These are phyloP conservation scores for Lepilemur ruficaudatus DNA, from an alignment of 2,797 vertebrate genomes.

Conservation along the genomic window DNA sequence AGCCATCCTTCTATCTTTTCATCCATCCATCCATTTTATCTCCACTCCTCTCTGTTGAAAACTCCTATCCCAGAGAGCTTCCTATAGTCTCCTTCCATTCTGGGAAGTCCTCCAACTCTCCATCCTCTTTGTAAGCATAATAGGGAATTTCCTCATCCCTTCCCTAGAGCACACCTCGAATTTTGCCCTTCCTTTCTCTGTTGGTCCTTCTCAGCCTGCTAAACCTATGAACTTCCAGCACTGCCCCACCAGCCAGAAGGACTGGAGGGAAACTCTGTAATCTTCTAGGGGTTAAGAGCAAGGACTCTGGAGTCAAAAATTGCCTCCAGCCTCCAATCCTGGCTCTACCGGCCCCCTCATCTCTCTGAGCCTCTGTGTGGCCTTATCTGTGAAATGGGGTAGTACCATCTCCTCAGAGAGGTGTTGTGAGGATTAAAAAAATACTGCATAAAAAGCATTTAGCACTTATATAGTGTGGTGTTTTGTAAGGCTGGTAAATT, in stretches of 20 bases:
- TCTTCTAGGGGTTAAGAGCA: not conserved
- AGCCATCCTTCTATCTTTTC: not conserved
- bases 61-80: not conserved
- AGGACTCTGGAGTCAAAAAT: not conserved
- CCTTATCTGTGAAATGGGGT: not conserved
- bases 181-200: not conserved
- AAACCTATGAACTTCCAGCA: not conserved
- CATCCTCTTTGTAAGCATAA: not conserved
- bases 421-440: not conserved
- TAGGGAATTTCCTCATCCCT: not conserved
- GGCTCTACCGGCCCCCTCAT: not conserved
- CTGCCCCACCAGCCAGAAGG: not conserved
- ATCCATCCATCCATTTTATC: not conserved
- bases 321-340: not conserved
- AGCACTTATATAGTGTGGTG: not conserved
- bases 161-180: not conserved
- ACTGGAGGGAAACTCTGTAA: not conserved
- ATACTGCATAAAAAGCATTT: not conserved
- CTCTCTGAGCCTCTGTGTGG: not conserved
- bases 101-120: not conserved
- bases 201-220: not conserved
- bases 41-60: not conserved
- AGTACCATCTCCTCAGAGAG: not conserved
- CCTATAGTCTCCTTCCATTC: not conserved
- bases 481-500: not conserved